Evolutionary conservation across 1,140 invertebrate species (phyloP), one percentile per base, ranked within the genome.

Genomic region (Tenebrio molitor): DNA sequence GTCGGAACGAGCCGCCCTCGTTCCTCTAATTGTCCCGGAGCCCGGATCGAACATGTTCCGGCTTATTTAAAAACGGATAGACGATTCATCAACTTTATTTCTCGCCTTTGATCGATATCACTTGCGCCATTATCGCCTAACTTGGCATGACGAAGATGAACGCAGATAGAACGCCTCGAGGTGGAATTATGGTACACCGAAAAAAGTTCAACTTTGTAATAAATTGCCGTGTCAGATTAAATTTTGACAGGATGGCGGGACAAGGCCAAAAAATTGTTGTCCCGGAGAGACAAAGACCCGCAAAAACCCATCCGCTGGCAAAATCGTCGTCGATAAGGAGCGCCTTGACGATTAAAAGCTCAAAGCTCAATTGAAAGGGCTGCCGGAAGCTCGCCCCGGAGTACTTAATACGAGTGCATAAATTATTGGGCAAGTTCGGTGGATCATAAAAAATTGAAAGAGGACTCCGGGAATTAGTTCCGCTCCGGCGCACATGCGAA

Each of bases 201-300:
- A 23, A 62, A 62, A 62, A 62, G 29, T 44, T 44, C 34, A 66
- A 66, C n/a, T 66, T 66, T 66, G 42, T 66, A 66, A 66, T 66
- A 66, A 66, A 66, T 66, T 41, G 36, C 64, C 34, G 25, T 66
- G 64, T 66, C 64, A 66, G 64, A 66, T 66, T 66, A 44, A 66
- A 66, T 66, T 66, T 66, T 66, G 64, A 66, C 42, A 44, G 23
- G 50, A 58, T 58, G 29, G 15, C 50, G 23, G 50, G 50, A 58
- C 50, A 58, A 5, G 5, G 29, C 21, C n/a, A 58, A 58, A 58
- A 58, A 58, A 58, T 58, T 58, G 50, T 58, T 58, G 50, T 14
- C 46, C 12, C 36, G n/a, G 36, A n/a, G n/a, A n/a, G n/a, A 39
- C 36, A 39, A 12, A n/a, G 36, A 39, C 5, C 5, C 2, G 36